Conservation (phyloP, 2,888 invertebrate genomes). For the Teinopalpus imperialis region DNA sequence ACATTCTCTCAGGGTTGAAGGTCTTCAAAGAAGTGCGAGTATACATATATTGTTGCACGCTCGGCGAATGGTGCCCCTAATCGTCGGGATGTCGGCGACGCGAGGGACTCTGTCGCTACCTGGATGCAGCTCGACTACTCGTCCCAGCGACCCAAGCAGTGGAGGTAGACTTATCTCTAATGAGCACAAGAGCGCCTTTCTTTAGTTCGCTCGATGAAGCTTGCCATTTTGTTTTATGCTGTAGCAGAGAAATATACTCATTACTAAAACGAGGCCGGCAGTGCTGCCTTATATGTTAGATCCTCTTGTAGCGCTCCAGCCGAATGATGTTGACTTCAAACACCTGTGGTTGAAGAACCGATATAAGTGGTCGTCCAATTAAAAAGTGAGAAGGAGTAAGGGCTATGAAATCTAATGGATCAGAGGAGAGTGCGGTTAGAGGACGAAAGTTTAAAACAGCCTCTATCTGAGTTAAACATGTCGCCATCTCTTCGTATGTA, state of each 20-base stretch:
- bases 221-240: constrained; percentile 20
- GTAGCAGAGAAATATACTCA: constrained; percentile 15
- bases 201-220: constrained; percentile 11
- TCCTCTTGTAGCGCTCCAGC: constrained; percentile 22
- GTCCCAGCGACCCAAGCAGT: constrained; percentile 28
- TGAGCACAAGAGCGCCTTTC: constrained; percentile 24
- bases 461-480: background rate
- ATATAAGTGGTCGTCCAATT: constrained; percentile 33
- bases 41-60: too few species aligned
- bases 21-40: too few species aligned
- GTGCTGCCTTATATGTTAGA: constrained; percentile 23
- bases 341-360: constrained; percentile 24
- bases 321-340: constrained; percentile 14
- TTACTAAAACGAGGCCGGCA: constrained; percentile 16
- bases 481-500: too few species aligned
- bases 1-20: too few species aligned
- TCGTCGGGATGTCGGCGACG: too few species aligned
- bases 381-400: constrained; percentile 44
- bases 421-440: constrained; percentile 25
- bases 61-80: too few species aligned
- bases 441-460: background rate
- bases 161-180: constrained; percentile 29
- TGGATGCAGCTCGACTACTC: constrained; percentile 16
- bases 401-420: constrained; percentile 32
- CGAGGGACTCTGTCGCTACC: constrained; percentile 24